A percentile compares a stretch with the other conserved stretches of the same genome.
phyloP scores from a whole-genome alignment of 2,888 invertebrate genomes.

The Zygaena filipendulae region DNA sequence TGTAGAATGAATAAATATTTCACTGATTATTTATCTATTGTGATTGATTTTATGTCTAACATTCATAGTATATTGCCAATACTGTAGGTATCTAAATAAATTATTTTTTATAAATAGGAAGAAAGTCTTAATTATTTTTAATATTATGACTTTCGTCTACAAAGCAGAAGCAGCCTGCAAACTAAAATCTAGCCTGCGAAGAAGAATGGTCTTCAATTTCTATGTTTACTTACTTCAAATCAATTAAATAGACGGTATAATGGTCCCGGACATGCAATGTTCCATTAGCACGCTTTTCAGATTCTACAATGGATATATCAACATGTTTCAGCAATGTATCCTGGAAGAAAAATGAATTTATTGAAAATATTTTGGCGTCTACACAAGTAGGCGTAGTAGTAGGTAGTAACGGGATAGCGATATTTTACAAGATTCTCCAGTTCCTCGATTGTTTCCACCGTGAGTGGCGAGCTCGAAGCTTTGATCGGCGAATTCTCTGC shows the following conservation, averaged over 20 bases:
- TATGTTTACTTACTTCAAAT: slow-evolving; percentile 75
- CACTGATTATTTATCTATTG: too few relatives aligned
- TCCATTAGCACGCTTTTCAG: slow-evolving; percentile 80
- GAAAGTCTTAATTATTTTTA: too few relatives aligned
- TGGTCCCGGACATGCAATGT: slow-evolving; percentile 79
- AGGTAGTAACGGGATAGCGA: slow-evolving; percentile 9
- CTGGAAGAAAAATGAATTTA: slow-evolving; percentile 54
- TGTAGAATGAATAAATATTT: too few relatives aligned
- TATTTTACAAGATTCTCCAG: slow-evolving; percentile 41
- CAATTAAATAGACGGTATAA: slow-evolving; percentile 82
- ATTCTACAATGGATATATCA: slow-evolving; percentile 80
- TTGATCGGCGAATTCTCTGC: slow-evolving; percentile 24
- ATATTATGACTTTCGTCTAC: too few relatives aligned
- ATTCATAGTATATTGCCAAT: too few relatives aligned
- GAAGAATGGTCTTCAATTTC: too few relatives aligned
- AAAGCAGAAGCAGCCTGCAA: too few relatives aligned
- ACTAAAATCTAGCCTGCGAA: too few relatives aligned
- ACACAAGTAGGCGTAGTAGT: slow-evolving; percentile 38
- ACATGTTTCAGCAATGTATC: slow-evolving; percentile 76
- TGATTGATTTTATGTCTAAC: too few relatives aligned
- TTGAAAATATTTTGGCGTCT: slow-evolving; percentile 14
- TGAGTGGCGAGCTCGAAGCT: slow-evolving; percentile 34
- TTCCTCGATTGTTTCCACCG: slow-evolving; percentile 42
- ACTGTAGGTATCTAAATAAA: too few relatives aligned
- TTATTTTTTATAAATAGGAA: too few relatives aligned